Percentiles rank a stretch among this genome's conserved stretches.
Evolutionary conservation across 2,113 vertebrate species (phyloP).

Genomic region (Megaceryle torquata): DNA sequence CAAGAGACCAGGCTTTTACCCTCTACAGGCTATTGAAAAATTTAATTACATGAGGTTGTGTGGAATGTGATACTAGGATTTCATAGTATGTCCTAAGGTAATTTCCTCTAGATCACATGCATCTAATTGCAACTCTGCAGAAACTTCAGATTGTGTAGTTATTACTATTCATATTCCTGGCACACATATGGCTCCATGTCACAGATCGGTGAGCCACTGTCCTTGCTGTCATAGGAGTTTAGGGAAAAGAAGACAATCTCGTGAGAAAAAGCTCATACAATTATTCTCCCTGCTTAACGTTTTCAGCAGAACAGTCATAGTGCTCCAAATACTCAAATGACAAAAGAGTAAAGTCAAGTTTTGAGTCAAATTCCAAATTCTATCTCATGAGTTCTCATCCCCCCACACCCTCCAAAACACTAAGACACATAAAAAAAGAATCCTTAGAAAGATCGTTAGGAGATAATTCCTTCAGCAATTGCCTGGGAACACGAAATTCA

Average conservation of each 20-base stretch:
- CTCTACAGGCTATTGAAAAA: neutral
- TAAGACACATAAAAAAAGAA: neutral
- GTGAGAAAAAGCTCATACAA: neutral
- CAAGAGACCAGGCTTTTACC: neutral
- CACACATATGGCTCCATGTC: neutral
- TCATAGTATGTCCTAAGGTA: neutral
- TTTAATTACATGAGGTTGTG: neutral
- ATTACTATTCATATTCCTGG: neutral
- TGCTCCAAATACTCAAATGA: neutral
- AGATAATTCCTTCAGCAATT: neutral
- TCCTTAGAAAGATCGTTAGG: neutral
- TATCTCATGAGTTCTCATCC: neutral
- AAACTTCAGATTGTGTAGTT: neutral
- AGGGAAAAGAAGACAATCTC: neutral
- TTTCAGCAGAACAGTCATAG: neutral
- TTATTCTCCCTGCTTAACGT: neutral
- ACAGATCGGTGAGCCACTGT: neutral
- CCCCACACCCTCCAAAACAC: accelerated
- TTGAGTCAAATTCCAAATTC: neutral
- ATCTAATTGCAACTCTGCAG: neutral
- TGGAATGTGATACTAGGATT: neutral
- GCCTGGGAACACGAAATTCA: neutral
- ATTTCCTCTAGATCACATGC: neutral
- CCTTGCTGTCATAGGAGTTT: neutral
- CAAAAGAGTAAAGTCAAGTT: neutral